These are phyloP conservation scores for Steinernema scapterisci DNA, from an alignment of 2,888 invertebrate species.

Conservation along the genomic window DNA sequence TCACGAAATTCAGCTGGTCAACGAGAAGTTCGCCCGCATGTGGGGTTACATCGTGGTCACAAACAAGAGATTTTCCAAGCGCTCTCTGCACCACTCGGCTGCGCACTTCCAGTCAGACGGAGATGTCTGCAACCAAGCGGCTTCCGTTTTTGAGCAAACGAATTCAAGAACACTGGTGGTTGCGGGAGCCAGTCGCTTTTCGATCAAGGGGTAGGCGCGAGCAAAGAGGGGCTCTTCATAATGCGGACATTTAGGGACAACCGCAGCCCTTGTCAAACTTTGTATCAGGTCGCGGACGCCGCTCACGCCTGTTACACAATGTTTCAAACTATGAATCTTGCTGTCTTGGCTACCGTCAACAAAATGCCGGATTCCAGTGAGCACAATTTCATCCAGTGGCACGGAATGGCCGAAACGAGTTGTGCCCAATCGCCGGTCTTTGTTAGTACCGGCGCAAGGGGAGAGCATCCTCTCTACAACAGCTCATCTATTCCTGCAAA, in stretches of 20 bases:
- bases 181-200: slow-evolving; percentile 48
- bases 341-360: slow-evolving; percentile 26
- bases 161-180: slow-evolving; percentile 41
- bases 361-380: neutral
- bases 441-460: slow-evolving; percentile 42
- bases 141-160: slow-evolving; percentile 44
- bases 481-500: slow-evolving; percentile 37
- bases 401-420: slow-evolving; percentile 47
- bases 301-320: slow-evolving; percentile 46
- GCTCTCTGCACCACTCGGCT: slow-evolving; percentile 45
- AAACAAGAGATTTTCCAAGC: neutral
- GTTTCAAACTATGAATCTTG: slow-evolving; percentile 45
- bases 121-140: slow-evolving; percentile 43
- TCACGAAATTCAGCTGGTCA: slow-evolving; percentile 34
- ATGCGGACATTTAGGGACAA: slow-evolving; percentile 31
- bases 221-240: neutral
- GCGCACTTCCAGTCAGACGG: slow-evolving; percentile 50
- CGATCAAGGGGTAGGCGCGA: slow-evolving; percentile 41
- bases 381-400: slow-evolving; percentile 47
- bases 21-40: slow-evolving; percentile 40
- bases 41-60: slow-evolving; percentile 46
- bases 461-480: slow-evolving; percentile 38
- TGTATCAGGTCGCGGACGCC: slow-evolving; percentile 42
- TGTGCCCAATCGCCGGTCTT: slow-evolving; percentile 41
- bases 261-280: slow-evolving; percentile 40